phyloP scores from a whole-genome alignment of 2,888 invertebrate genomes.

The Erynnis tages region DNA sequence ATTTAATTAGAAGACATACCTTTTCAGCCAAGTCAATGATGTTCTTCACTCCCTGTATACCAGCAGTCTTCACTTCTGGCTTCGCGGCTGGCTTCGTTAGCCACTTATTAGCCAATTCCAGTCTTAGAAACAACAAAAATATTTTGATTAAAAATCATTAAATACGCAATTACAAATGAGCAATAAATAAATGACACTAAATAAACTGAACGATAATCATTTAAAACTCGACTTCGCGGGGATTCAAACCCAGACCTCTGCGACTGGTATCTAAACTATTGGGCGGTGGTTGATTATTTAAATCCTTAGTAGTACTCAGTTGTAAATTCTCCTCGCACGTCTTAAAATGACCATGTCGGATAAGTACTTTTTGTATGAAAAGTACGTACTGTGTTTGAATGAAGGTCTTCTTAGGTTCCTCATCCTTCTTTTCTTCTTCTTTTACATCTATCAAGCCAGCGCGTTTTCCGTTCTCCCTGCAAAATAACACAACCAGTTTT shows the following conservation, averaged over 20 bases:
- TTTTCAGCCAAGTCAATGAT: conserved; percentile 55
- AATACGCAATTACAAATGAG: too few species aligned
- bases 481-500: conserved; percentile 22
- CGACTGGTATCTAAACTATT: too few species aligned
- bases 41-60: conserved; percentile 52
- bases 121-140: conserved; percentile 39
- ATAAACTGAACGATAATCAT: too few species aligned
- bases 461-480: conserved; percentile 47
- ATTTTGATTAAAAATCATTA: not conserved
- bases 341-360: too few species aligned
- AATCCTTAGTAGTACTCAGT: too few species aligned
- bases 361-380: too few species aligned
- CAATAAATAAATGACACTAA: too few species aligned
- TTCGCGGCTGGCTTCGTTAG: conserved; percentile 48
- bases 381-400: conserved; percentile 56
- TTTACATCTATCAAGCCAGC: conserved; percentile 43
- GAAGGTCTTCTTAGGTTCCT: conserved; percentile 48
- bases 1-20: conserved; percentile 39
- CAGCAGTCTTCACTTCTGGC: conserved; percentile 47
- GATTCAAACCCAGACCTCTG: too few species aligned
- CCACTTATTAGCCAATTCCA: conserved; percentile 63
- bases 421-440: conserved; percentile 42
- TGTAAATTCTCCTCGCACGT: too few species aligned
- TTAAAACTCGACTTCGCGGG: too few species aligned
- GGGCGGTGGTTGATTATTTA: too few species aligned